Conservation (phyloP, 37 sponge, comb jelly and placozoan species). For the Diacarnus erythraeanus region DNA sequence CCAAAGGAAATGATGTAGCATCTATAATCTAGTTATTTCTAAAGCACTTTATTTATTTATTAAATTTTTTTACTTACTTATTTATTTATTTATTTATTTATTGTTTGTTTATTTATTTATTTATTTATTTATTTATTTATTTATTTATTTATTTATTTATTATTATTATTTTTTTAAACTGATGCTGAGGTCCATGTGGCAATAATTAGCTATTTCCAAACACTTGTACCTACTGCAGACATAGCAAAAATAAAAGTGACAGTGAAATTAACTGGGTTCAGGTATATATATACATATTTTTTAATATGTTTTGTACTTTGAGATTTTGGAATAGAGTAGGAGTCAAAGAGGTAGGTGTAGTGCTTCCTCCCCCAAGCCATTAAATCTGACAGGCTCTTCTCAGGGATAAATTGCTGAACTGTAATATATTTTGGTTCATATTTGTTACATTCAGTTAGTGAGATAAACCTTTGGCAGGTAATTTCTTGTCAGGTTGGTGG, state of each 20-base stretch:
- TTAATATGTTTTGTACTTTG: not conserved
- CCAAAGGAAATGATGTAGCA: not conserved
- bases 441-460: not conserved
- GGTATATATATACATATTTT: too few species aligned
- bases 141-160: not conserved
- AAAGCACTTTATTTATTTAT: not conserved
- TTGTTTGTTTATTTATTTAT: too few species aligned
- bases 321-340: constrained; percentile 4
- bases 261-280: too few species aligned
- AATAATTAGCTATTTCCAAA: too few species aligned
- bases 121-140: too few species aligned
- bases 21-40: not conserved
- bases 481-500: constrained; percentile 35
- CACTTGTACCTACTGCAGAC: not conserved
- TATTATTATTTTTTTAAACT: not conserved
- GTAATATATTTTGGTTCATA: not conserved
- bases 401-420: not conserved
- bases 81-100: too few species aligned
- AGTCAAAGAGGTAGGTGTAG: constrained; percentile 12
- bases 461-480: constrained; percentile 13
- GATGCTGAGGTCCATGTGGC: too few species aligned
- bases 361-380: constrained; percentile 19
- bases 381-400: constrained; percentile 13
- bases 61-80: not conserved
- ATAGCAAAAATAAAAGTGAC: too few species aligned